Evolutionary conservation across 1,140 invertebrate species (phyloP).

Genomic region (Lycorma delicatula): DNA sequence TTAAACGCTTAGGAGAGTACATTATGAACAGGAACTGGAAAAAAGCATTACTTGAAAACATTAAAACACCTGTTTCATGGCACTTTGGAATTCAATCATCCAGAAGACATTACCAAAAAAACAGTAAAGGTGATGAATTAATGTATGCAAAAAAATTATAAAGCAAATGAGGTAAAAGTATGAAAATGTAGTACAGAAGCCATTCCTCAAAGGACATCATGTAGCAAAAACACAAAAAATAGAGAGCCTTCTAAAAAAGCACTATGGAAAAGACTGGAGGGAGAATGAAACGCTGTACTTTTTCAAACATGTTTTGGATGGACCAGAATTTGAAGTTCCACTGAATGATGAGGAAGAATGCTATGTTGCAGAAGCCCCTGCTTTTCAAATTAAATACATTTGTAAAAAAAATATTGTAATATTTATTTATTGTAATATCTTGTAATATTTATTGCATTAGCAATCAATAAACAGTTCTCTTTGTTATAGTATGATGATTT

Average conservation of each 20-base stretch:
- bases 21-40: conserved; percentile 2
- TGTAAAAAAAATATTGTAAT: background rate
- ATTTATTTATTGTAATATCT: background rate
- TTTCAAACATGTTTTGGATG: conserved; percentile 1
- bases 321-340: conserved; percentile 1
- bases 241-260: background rate
- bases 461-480: background rate
- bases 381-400: background rate
- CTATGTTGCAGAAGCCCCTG: background rate
- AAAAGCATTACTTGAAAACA: background rate
- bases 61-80: background rate
- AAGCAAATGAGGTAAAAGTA: background rate
- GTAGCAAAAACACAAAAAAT: background rate
- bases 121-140: background rate
- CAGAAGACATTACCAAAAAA: background rate
- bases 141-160: background rate
- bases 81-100: conserved; percentile 2
- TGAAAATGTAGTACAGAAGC: background rate
- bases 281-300: background rate
- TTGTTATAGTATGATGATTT: background rate
- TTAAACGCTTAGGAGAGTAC: conserved; percentile 12
- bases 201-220: conserved; percentile 2
- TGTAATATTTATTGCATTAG: background rate
- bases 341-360: background rate
- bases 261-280: conserved; percentile 4